These are phyloP conservation scores for Vanessa cardui DNA, from an alignment of 2,888 invertebrate genomes.

Conservation along the genomic window DNA sequence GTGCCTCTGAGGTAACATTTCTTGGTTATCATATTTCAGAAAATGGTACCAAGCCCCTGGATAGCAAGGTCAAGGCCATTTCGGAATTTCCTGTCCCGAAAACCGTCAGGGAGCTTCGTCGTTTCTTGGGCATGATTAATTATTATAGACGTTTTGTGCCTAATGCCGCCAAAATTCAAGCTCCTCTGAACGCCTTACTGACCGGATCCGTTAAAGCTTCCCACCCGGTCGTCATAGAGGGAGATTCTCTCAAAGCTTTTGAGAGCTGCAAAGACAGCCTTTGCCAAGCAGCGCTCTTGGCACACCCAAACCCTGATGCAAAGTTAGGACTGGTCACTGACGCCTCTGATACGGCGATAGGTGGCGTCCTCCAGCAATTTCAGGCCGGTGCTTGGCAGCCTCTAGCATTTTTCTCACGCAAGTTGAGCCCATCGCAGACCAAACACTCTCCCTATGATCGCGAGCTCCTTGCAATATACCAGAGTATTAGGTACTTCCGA, in stretches of 20 bases:
- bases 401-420: constrained; percentile 37
- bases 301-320: constrained; percentile 51
- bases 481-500: constrained; percentile 12
- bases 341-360: constrained; percentile 40
- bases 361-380: constrained; percentile 53
- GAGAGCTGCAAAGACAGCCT: constrained; percentile 45
- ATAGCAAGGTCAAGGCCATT: constrained; percentile 48
- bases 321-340: constrained; percentile 50
- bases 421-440: constrained; percentile 17
- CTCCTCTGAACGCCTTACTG: constrained; percentile 49
- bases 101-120: constrained; percentile 38
- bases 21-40: constrained; percentile 42
- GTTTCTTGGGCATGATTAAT: constrained; percentile 48
- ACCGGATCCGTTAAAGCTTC: constrained; percentile 47
- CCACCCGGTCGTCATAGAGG: constrained; percentile 42
- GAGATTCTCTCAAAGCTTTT: constrained; percentile 42
- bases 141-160: constrained; percentile 52
- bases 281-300: constrained; percentile 45
- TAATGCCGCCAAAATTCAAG: constrained; percentile 50
- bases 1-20: constrained; percentile 40
- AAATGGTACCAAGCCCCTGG: constrained; percentile 49
- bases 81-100: constrained; percentile 40
- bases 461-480: constrained; percentile 16
- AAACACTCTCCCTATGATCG: constrained; percentile 24
- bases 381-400: constrained; percentile 46